These are phyloP conservation scores for Microcebus ravelobensis DNA, from an alignment of 2,113 vertebrate genomes.

Conservation along the genomic window DNA sequence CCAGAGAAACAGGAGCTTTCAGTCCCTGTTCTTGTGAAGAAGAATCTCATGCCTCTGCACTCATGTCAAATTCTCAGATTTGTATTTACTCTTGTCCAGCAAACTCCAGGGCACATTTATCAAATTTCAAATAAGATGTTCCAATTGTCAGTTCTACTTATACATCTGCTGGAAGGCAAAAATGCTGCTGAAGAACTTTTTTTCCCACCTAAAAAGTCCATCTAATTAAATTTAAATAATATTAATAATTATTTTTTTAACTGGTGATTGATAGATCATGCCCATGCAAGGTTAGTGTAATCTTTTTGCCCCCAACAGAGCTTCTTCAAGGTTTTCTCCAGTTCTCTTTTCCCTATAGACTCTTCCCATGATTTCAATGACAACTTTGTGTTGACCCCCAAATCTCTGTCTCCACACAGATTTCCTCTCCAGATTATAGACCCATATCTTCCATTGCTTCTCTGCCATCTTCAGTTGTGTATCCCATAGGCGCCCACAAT, in stretches of 20 bases:
- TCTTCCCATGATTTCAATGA: background rate
- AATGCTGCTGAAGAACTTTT: slow-evolving; percentile 9
- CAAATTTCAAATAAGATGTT: background rate
- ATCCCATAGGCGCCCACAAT: background rate
- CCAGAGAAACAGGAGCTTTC: background rate
- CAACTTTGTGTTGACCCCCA: background rate
- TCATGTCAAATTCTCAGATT: background rate
- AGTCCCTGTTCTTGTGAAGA: background rate
- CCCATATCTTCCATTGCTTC: background rate
- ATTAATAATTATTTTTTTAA: background rate
- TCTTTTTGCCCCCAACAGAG: background rate
- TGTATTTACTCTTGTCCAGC: background rate
- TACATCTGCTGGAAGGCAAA: background rate
- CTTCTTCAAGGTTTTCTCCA: background rate
- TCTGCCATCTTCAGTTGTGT: background rate
- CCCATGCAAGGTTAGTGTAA: background rate
- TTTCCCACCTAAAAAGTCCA: background rate
- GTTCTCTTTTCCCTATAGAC: background rate
- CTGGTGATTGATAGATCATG: background rate
- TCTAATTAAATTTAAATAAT: background rate
- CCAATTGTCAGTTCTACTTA: background rate
- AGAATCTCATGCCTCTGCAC: background rate
- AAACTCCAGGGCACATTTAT: background rate
- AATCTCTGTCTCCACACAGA: background rate
- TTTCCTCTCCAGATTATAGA: background rate